Evolutionary conservation across 2,888 invertebrate species (phyloP).

Genomic region (Melitaea athalia): DNA sequence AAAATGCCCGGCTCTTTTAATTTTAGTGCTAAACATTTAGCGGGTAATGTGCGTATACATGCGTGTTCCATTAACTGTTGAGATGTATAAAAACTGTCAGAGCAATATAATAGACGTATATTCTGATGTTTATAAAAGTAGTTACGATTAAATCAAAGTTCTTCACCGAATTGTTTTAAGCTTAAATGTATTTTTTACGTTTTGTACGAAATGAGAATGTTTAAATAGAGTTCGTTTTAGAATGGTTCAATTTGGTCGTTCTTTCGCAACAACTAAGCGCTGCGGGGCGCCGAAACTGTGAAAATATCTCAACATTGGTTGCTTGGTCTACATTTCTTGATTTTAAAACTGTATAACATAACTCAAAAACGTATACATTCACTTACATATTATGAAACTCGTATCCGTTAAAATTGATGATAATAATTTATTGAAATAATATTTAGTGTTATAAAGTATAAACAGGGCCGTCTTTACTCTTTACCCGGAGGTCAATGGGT

Average conservation of each 20-base stretch:
- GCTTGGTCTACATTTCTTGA: neutral
- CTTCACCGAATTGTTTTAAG: neutral
- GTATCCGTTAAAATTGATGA: neutral
- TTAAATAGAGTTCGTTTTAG: neutral
- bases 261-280: neutral
- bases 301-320: neutral
- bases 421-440: no score
- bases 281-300: neutral
- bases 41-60: conserved; percentile 31
- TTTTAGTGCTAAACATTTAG: conserved; percentile 40
- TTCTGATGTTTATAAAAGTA: neutral
- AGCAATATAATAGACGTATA: neutral
- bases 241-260: neutral
- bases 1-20: conserved; percentile 48
- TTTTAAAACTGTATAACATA: neutral
- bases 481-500: no score
- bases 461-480: no score
- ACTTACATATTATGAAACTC: no score
- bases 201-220: neutral
- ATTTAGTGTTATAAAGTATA: no score
- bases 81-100: neutral
- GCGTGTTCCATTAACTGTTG: neutral
- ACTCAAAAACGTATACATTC: no score
- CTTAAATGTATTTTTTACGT: neutral
- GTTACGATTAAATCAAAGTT: neutral